Evolutionary conservation across 2,113 vertebrate species (phyloP), one percentile per base, ranked within the genome.

Genomic region (Brienomyrus longianalis): DNA sequence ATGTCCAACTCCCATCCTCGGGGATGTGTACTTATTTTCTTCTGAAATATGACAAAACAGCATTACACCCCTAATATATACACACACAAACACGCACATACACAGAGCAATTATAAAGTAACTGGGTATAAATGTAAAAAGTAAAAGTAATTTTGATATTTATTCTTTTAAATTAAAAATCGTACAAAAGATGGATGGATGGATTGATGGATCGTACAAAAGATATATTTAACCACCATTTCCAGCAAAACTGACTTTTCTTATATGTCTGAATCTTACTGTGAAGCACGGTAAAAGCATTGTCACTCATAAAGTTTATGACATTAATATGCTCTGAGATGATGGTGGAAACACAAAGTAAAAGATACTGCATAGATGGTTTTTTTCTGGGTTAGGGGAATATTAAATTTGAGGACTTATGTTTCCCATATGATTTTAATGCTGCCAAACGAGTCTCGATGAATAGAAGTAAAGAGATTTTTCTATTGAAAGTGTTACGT

Each of bases 251-350:
- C 23, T 66, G 23, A 62, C 23, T 27, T 10, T 70, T 70, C 15
- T 54, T 54, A 17, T 54, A 54, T 54, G 62, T 31, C 62, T 70
- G 27, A 70, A 70, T 31, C n/a, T 27, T 70, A 31, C 62, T 70
- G 62, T 70, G n/a, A 27, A n/a, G n/a, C n/a, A 31, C 62, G 4
- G 62, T 13, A 70, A 70, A 70, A 31, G 27, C 51, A 35, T 43
- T 3, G 86, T 88, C 87, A 59, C 77, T 88, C 39, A 74, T 88
- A 62, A 74, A 77, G 50, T 90, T 90, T 88, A 90, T 83, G 35
- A 52, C 86, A 88, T 70, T 90, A 88, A 88, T 90, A 88, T 88
- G 70, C 52, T 50, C 80, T n/a, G 51, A 88, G 86, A 83, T n/a
- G 9, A 74, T 50, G 35, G 48, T 35, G 86, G 88, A 45, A 80